Evolutionary conservation across 2,797 vertebrate genomes (phyloP).

Genomic region (Graptemys geographica): DNA sequence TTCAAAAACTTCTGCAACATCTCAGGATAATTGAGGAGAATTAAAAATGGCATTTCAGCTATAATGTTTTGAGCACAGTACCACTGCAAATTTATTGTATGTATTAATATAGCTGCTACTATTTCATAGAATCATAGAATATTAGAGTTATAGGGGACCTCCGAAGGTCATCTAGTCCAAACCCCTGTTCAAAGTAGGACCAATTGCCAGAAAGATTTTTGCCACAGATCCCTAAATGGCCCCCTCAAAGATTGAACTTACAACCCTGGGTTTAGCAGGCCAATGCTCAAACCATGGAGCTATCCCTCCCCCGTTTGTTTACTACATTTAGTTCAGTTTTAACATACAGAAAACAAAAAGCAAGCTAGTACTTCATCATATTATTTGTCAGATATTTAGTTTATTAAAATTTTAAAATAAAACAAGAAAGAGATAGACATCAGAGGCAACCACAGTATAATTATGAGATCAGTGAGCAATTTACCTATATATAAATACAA

Average conservation of each 20-base stretch:
- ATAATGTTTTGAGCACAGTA: background rate
- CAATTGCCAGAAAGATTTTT: no score
- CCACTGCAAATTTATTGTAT: background rate
- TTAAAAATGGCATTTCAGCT: accelerated
- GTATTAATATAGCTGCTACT: background rate
- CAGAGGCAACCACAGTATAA: background rate
- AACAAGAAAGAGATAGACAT: background rate
- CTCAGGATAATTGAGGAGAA: background rate
- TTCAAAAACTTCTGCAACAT: background rate
- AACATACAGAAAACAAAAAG: background rate
- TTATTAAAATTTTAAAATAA: background rate
- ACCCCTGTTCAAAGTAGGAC: no score
- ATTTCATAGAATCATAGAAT: no score
- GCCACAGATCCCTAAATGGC: no score
- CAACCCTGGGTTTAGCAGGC: no score
- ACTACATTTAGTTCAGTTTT: background rate
- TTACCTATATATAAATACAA: background rate
- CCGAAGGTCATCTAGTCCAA: no score
- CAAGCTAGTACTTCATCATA: background rate
- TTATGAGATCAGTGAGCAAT: constrained; percentile 19
- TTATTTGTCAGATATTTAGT: constrained; percentile 22
- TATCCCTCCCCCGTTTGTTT: background rate
- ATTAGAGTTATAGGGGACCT: no score
- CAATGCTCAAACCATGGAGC: no score
- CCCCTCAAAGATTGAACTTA: no score